These are phyloP conservation scores for Epirrhoe alternata DNA, from an alignment of 2,888 invertebrate species.

Conservation along the genomic window DNA sequence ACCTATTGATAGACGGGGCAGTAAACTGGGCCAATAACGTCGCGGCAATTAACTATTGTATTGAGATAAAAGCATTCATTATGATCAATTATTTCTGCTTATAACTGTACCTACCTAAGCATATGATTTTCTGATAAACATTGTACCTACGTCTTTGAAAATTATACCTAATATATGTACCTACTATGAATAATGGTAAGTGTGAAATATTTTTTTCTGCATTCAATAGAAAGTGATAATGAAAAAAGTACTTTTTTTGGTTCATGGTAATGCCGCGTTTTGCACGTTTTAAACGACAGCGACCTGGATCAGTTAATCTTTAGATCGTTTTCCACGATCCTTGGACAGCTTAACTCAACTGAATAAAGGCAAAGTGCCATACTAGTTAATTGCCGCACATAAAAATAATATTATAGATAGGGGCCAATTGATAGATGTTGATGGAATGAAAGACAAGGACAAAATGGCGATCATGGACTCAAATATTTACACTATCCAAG, in stretches of 20 bases:
- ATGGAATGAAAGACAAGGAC: slow-evolving; percentile 8
- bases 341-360: too few species aligned
- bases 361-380: not conserved
- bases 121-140: slow-evolving; percentile 4
- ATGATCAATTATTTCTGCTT: slow-evolving; percentile 23
- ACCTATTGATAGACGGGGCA: slow-evolving; percentile 49
- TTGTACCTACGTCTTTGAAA: too few species aligned
- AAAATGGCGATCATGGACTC: not conserved
- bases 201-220: too few species aligned
- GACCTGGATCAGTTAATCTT: too few species aligned
- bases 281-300: too few species aligned
- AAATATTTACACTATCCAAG: slow-evolving; percentile 26
- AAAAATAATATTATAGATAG: not conserved
- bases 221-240: too few species aligned
- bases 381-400: not conserved
- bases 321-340: too few species aligned
- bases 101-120: not conserved
- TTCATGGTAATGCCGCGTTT: too few species aligned
- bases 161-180: too few species aligned
- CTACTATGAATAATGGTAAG: too few species aligned
- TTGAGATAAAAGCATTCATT: slow-evolving; percentile 33
- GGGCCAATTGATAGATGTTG: slow-evolving; percentile 2
- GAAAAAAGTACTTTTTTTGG: too few species aligned
- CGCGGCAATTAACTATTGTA: slow-evolving; percentile 48
- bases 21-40: slow-evolving; percentile 65